phyloP scores from a whole-genome alignment of 2,113 vertebrate species.

The Condylura cristata region DNA sequence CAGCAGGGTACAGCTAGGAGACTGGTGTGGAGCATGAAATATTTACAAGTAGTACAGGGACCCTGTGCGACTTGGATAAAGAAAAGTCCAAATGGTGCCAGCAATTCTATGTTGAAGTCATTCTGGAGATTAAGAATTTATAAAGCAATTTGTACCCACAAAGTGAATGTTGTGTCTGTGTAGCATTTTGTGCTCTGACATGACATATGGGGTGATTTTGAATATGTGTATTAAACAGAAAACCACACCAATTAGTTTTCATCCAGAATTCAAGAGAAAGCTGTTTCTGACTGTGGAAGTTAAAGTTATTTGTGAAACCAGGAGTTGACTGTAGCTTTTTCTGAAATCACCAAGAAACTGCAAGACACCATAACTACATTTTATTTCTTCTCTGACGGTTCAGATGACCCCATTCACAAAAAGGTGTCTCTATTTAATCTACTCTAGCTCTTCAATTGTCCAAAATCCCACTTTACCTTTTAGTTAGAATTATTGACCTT shows the following conservation, averaged over 20 bases:
- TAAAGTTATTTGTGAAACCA: neutral
- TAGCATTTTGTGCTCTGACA: neutral
- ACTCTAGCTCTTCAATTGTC: neutral
- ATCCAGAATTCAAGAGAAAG: neutral
- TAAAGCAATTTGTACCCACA: constrained; percentile 38
- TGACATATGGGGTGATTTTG: neutral
- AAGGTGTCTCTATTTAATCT: neutral
- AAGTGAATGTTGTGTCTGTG: constrained; percentile 2
- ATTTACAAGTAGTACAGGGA: neutral
- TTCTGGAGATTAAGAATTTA: constrained; percentile 48
- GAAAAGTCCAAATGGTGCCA: constrained; percentile 7
- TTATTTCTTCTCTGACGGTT: neutral
- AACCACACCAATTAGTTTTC: neutral
- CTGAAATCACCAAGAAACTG: neutral
- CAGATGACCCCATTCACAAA: neutral
- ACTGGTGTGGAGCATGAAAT: neutral
- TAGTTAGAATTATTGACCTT: neutral
- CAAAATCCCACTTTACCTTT: neutral
- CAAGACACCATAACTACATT: neutral
- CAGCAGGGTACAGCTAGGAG: neutral
- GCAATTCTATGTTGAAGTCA: neutral
- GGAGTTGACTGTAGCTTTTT: neutral
- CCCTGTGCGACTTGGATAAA: neutral
- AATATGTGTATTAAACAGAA: neutral
- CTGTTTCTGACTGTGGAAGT: neutral